Percentiles rank a stretch among this genome's conserved stretches.
phyloP scores from a whole-genome alignment of 2,113 vertebrate species.

The Mellivora capensis region DNA sequence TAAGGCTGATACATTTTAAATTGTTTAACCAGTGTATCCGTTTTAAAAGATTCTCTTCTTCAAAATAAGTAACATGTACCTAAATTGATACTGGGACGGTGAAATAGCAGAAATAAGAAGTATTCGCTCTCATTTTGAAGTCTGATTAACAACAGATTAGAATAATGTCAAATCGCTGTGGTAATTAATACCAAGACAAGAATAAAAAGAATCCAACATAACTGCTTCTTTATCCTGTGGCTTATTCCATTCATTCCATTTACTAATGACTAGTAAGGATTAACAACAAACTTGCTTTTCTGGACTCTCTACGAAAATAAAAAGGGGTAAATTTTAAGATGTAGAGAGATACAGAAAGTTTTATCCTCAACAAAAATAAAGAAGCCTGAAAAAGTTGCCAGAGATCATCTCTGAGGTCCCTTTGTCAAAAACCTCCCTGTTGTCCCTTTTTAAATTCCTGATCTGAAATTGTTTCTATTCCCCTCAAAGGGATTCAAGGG shows the following conservation, averaged over 20 bases:
- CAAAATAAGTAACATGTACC: neutral
- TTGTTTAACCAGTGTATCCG: neutral
- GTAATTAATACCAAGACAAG: neutral
- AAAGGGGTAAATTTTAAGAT: neutral
- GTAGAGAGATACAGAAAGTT: neutral
- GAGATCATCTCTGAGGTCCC: neutral
- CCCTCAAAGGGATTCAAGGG: neutral
- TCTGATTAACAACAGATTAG: neutral
- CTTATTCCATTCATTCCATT: neutral
- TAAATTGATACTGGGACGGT: neutral
- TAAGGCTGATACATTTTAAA: neutral
- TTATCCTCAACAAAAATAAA: neutral
- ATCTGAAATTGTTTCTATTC: neutral
- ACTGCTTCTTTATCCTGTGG: neutral
- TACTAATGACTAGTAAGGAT: neutral
- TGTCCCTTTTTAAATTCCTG: neutral
- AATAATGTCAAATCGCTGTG: neutral
- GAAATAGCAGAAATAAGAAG: neutral
- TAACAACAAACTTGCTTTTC: neutral
- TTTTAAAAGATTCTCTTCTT: constrained; percentile 16
- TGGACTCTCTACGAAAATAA: neutral
- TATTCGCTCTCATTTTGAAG: neutral
- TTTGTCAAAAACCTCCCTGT: neutral
- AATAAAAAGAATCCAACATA: neutral
- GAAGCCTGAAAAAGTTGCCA: neutral